Evolutionary conservation across 2,113 vertebrate species (phyloP).

Genomic region (Podarcis cretensis): DNA sequence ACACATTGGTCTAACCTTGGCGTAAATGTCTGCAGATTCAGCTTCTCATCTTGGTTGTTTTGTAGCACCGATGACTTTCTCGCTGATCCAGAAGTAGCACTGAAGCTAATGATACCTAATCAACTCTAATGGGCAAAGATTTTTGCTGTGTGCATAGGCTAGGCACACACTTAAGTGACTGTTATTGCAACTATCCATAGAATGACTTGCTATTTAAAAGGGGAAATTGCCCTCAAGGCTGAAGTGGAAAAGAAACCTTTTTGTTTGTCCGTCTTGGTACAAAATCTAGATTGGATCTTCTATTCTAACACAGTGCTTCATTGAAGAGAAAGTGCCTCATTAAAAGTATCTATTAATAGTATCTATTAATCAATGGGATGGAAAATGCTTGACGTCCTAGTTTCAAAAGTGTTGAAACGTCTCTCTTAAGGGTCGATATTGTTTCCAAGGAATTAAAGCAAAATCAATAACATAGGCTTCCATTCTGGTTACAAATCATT

Average conservation of each 20-base stretch:
- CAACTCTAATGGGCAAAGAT: neutral
- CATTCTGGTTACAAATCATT: constrained; percentile 76
- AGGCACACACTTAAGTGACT: neutral
- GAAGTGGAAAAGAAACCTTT: neutral
- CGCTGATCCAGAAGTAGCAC: neutral
- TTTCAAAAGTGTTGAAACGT: constrained; percentile 60
- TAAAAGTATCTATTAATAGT: constrained; percentile 67
- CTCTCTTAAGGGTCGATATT: constrained; percentile 77
- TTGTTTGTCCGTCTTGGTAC: constrained; percentile 13
- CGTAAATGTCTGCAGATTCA: neutral
- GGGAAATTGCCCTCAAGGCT: constrained; percentile 30
- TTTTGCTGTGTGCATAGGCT: neutral
- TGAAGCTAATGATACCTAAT: neutral
- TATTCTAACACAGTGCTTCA: constrained; percentile 37
- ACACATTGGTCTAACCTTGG: neutral
- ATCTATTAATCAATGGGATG: constrained; percentile 74
- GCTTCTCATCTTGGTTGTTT: constrained; percentile 30
- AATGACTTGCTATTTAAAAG: constrained; percentile 34
- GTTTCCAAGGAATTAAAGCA: constrained; percentile 79
- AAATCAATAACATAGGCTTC: constrained; percentile 77
- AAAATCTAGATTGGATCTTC: constrained; percentile 63
- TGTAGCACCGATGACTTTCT: constrained; percentile 22
- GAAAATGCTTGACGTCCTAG: constrained; percentile 65
- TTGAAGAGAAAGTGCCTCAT: constrained; percentile 69
- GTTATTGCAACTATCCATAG: constrained; percentile 26